Conservation (phyloP, 2,113 vertebrate species). For the Caranx ignobilis region DNA sequence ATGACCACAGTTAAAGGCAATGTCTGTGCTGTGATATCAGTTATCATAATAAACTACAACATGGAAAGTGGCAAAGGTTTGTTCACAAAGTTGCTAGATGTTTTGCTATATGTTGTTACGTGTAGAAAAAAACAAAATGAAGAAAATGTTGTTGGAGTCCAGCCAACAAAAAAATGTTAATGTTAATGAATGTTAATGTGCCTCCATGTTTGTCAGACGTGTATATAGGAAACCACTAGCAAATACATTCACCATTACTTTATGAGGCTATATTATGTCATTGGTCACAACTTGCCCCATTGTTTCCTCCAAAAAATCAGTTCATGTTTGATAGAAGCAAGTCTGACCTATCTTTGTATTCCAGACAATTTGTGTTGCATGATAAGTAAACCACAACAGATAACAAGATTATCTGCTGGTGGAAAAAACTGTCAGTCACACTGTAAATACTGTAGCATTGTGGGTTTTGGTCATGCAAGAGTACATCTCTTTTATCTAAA, state of each 20-base stretch:
- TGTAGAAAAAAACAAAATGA: no score
- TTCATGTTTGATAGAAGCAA: background rate
- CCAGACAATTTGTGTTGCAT: background rate
- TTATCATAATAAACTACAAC: no score
- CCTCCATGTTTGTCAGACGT: background rate
- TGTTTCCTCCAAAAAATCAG: no score
- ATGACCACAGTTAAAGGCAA: no score
- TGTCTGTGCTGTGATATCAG: no score
- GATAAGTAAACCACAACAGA: slow-evolving; percentile 3
- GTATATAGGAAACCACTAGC: background rate
- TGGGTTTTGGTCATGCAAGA: slow-evolving; percentile 41
- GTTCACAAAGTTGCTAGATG: no score
- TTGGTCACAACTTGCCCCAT: no score
- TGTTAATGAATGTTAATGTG: background rate
- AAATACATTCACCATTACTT: background rate
- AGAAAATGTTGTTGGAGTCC: no score
- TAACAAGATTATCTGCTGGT: background rate
- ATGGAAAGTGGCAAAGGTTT: no score
- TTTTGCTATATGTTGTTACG: no score
- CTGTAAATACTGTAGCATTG: slow-evolving; percentile 6
- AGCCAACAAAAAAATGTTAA: no score
- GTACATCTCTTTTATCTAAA: slow-evolving; percentile 39
- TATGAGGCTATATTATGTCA: background rate
- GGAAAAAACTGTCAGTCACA: slow-evolving; percentile 25
- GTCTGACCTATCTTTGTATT: background rate